Evolutionary conservation across 2,797 vertebrate species (phyloP).

Genomic region (Bovichtus variegatus): DNA sequence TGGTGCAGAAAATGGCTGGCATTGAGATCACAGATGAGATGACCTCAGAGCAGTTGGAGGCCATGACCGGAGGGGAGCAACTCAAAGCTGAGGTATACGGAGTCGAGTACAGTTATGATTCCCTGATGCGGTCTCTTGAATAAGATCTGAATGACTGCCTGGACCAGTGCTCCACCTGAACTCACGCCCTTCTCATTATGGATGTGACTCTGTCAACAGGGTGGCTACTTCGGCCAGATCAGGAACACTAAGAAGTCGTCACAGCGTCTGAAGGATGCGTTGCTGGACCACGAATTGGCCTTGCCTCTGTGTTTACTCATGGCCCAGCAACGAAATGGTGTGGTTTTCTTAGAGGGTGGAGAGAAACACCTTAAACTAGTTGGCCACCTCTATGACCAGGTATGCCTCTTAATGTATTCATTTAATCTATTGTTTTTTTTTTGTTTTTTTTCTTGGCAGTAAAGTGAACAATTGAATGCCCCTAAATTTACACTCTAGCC

Average conservation of each 20-base stretch:
- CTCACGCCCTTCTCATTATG: not conserved
- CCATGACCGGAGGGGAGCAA: constrained; percentile 99
- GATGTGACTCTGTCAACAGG: constrained; percentile 81
- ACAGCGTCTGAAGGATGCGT: constrained; percentile 95
- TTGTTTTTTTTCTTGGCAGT: not conserved
- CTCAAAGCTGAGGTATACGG: constrained; percentile 95
- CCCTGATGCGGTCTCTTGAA: not conserved
- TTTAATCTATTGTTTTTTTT: not conserved
- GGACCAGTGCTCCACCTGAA: not conserved
- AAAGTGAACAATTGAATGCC: not conserved
- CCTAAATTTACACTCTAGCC: not conserved
- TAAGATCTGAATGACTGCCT: not conserved
- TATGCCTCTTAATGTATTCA: constrained; percentile 40
- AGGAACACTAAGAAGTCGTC: constrained; percentile 99
- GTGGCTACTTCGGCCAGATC: constrained; percentile 98
- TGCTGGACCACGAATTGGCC: constrained; percentile 96
- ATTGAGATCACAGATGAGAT: constrained; percentile 99
- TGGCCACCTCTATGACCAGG: constrained; percentile 99
- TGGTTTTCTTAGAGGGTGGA: constrained; percentile 97
- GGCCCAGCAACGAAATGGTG: constrained; percentile 98
- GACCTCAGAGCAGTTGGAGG: constrained; percentile 97
- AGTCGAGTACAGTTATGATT: not conserved
- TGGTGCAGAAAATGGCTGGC: constrained; percentile 99
- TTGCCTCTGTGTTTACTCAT: constrained; percentile 96
- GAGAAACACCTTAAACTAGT: constrained; percentile 99